These are phyloP conservation scores for Thera obeliscata DNA, from an alignment of 2,888 invertebrate species.

Conservation along the genomic window DNA sequence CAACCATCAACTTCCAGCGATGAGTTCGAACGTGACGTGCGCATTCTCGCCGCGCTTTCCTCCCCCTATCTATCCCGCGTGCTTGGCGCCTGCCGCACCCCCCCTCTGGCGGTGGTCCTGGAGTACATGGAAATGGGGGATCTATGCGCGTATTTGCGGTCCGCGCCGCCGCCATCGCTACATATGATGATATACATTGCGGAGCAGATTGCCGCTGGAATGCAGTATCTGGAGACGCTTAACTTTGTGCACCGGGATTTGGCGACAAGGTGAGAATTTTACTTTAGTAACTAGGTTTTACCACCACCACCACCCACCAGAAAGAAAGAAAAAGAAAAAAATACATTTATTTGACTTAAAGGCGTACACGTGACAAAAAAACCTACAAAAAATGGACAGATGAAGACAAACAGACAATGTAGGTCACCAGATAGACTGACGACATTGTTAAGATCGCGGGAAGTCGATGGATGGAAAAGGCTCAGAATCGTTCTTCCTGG, in stretches of 20 bases:
- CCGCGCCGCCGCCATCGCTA: slow-evolving; percentile 88
- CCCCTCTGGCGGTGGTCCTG: slow-evolving; percentile 91
- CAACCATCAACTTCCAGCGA: slow-evolving; percentile 77
- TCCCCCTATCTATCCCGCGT: slow-evolving; percentile 91
- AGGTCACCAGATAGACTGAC: no score
- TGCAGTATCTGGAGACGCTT: slow-evolving; percentile 94
- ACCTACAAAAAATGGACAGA: no score
- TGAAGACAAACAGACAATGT: no score
- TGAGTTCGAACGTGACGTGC: slow-evolving; percentile 94
- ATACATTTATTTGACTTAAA: no score
- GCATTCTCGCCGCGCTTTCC: slow-evolving; percentile 92
- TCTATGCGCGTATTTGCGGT: slow-evolving; percentile 91
- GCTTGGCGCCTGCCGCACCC: slow-evolving; percentile 90
- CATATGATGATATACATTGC: slow-evolving; percentile 90
- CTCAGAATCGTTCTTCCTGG: no score
- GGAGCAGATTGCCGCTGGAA: slow-evolving; percentile 94
- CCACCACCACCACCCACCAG: no score
- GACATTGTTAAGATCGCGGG: no score
- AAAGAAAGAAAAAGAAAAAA: no score
- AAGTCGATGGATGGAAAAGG: no score
- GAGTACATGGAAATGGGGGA: slow-evolving; percentile 94
- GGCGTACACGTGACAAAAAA: no score
- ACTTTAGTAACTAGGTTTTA: neutral
- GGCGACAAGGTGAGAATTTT: slow-evolving; percentile 86
- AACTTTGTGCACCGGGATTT: slow-evolving; percentile 96